These are phyloP conservation scores for Malachius bipustulatus DNA, from an alignment of 2,888 invertebrate species.

Conservation along the genomic window DNA sequence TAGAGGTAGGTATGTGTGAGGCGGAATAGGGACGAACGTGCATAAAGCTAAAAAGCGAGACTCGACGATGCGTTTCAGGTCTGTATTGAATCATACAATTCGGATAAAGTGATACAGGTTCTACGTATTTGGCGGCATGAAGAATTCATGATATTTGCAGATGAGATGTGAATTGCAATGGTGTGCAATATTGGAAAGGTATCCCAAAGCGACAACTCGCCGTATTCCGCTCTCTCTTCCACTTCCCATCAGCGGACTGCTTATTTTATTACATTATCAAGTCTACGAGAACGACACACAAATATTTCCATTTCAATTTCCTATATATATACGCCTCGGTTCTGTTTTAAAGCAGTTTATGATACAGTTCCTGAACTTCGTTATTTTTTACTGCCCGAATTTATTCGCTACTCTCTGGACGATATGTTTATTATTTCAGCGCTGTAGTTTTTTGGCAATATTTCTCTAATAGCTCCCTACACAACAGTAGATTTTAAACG, in stretches of 20 bases:
- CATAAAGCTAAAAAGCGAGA: background rate
- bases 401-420: no score
- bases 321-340: no score
- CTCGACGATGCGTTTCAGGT: slow-evolving; percentile 14
- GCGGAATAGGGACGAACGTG: no score
- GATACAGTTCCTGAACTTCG: no score
- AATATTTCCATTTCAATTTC: background rate
- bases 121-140: slow-evolving; percentile 29
- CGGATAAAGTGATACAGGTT: slow-evolving; percentile 26
- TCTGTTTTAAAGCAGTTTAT: no score
- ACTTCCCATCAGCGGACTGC: slow-evolving; percentile 10
- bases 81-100: slow-evolving; percentile 26
- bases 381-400: no score
- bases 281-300: slow-evolving; percentile 3
- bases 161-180: slow-evolving; percentile 33
- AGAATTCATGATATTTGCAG: slow-evolving; percentile 34
- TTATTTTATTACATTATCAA: slow-evolving; percentile 16
- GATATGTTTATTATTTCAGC: no score
- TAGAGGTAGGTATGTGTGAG: no score
- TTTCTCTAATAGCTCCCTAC: no score
- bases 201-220: slow-evolving; percentile 21
- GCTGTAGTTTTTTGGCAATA: no score
- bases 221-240: slow-evolving; percentile 10
- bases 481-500: no score
- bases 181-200: slow-evolving; percentile 25